A percentile compares a stretch with the other conserved stretches of the same genome.
These are phyloP conservation scores for Leptopterna dolabrata DNA, from an alignment of 2,888 invertebrate species.

Conservation along the genomic window DNA sequence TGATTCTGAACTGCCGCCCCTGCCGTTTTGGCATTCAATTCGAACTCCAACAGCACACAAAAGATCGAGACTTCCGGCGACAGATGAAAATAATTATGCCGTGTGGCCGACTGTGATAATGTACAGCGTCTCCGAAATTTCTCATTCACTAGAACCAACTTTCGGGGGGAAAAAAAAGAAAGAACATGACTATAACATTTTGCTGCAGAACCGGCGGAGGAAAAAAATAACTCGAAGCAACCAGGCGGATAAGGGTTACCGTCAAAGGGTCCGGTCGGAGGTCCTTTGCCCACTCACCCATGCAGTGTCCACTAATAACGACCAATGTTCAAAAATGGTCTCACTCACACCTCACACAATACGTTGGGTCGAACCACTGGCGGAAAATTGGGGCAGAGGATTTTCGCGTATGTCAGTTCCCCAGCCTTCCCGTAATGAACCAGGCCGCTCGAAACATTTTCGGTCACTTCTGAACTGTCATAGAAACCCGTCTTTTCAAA, in stretches of 20 bases:
- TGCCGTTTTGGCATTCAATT: no score
- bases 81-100: background rate
- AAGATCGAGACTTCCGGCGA: background rate
- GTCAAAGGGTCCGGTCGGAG: background rate
- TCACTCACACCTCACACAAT: slow-evolving; percentile 26
- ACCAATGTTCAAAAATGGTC: slow-evolving; percentile 10
- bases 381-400: background rate
- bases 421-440: background rate
- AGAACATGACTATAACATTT: background rate
- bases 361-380: background rate
- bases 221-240: background rate
- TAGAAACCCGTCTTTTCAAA: background rate
- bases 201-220: background rate
- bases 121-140: background rate
- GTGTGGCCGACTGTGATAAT: background rate
- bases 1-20: no score
- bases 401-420: background rate
- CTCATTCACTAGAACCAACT: background rate
- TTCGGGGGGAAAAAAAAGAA: background rate
- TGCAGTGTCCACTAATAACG: background rate
- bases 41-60: no score
- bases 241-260: background rate
- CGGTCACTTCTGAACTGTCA: background rate
- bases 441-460: background rate
- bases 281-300: slow-evolving; percentile 5